Evolutionary conservation across 1,140 invertebrate genomes (phyloP).

Genomic region (Plodia interpunctella): DNA sequence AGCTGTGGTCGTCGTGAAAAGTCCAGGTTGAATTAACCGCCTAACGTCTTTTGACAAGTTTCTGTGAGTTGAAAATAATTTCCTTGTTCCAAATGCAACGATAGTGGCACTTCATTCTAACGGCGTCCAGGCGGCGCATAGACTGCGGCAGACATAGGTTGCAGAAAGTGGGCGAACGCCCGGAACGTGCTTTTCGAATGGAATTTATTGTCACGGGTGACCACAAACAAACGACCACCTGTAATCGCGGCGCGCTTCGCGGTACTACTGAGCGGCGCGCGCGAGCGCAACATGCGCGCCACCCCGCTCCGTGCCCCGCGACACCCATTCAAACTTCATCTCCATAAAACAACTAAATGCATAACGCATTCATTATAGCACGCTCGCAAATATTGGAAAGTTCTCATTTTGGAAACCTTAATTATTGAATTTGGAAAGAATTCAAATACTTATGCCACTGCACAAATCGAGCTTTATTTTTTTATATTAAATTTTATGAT

Average conservation of each 20-base stretch:
- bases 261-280: conserved; percentile 50
- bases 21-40: conserved; percentile 32
- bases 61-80: conserved; percentile 93
- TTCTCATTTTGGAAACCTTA: too few relatives aligned
- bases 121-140: conserved; percentile 65
- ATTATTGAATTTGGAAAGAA: too few relatives aligned
- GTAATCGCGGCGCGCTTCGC: conserved; percentile 57
- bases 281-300: conserved; percentile 39
- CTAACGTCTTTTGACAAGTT: conserved; percentile 91
- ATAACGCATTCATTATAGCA: background rate
- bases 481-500: too few relatives aligned
- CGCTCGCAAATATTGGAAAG: too few relatives aligned
- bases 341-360: background rate
- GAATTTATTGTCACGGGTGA: conserved; percentile 73
- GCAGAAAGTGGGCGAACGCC: conserved; percentile 64
- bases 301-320: conserved; percentile 21
- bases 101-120: conserved; percentile 85
- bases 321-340: background rate
- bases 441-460: too few relatives aligned
- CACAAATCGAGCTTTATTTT: too few relatives aligned
- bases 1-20: conserved; percentile 62
- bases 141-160: conserved; percentile 69
- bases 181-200: conserved; percentile 50
- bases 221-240: conserved; percentile 33
- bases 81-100: conserved; percentile 92